These are phyloP conservation scores for Limosa lapponica DNA, from an alignment of 2,797 vertebrate species.

Conservation along the genomic window DNA sequence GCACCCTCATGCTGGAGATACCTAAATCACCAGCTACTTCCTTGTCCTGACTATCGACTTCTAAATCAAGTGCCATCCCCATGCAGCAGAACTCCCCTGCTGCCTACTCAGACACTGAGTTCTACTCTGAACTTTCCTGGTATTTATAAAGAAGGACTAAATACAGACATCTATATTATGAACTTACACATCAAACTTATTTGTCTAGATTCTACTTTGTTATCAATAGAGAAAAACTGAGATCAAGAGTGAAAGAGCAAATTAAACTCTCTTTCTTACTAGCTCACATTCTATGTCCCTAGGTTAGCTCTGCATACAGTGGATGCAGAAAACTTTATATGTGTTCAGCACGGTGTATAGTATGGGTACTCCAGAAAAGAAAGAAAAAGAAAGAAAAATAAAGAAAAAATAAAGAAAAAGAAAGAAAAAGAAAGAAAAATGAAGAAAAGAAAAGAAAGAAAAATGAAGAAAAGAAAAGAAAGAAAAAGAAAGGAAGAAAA, in stretches of 20 bases:
- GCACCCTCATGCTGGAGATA: neutral
- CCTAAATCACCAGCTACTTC: neutral
- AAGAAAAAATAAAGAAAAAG: neutral
- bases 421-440: neutral
- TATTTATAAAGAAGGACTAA: neutral
- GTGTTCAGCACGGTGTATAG: neutral
- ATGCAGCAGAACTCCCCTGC: neutral
- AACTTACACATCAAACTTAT: neutral
- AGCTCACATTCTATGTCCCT: neutral
- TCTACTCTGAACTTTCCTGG: neutral
- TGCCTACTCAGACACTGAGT: neutral
- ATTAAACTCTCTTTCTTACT: neutral
- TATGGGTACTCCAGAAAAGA: rapidly evolving
- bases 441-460: too few species aligned
- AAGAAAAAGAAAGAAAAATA: too few species aligned
- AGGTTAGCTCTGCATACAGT: neutral
- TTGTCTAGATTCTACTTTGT: neutral
- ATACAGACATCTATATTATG: neutral
- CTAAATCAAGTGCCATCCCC: neutral
- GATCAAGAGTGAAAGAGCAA: neutral
- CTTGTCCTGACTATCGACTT: neutral
- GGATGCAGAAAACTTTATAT: neutral
- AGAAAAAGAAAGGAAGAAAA: too few species aligned
- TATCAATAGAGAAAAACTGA: neutral
- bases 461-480: neutral